Evolutionary conservation across 2,888 invertebrate species (phyloP), one percentile per base, ranked within the genome.

Genomic region (Tipula unca): DNA sequence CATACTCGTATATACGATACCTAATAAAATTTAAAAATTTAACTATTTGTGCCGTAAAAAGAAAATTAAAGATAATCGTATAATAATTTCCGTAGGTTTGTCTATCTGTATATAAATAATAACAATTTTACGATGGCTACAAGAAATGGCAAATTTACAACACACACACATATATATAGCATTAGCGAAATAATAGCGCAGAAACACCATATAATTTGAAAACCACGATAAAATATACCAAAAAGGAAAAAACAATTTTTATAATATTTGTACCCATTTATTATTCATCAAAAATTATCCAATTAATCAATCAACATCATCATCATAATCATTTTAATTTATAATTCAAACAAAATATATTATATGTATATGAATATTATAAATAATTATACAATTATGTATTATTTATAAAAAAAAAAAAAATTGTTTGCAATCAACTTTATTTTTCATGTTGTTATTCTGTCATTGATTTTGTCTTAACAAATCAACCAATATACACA

Each of bases 231-330:
- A n/a, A n/a, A n/a, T n/a, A 69, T 69, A 69, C 69, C 69, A 25
- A 69, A 25, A 69, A 25, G 69, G 69, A 69, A 69, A 69, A 69
- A 69, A 69, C 69, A 69, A 69, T 69, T 69, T 69, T 69, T 25
- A 25, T 69, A 69, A 69, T 69, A 69, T 69, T 69, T 69, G 69
- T 69, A 25, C 1, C 69, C 69, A 69, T 69, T 69, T 69, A 69
- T 69, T 69, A 69, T 69, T 69, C 69, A 69, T 69, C 69, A 69
- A 69, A n/a, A 69, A 69, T 69, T 69, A 69, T 69, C 69, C 69
- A 69, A 69, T 69, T 69, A 69, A 69, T 69, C 69, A 69, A 69
- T 69, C 69, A 69, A 69, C 69, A 69, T 69, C 69, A 69, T 69
- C 69, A 69, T 69, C 69, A 69, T 69, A 14, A 69, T 69, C 69